These are phyloP conservation scores for Paramuricea clavata DNA, from an alignment of 92 coral and sea anemone genomes.

Conservation along the genomic window DNA sequence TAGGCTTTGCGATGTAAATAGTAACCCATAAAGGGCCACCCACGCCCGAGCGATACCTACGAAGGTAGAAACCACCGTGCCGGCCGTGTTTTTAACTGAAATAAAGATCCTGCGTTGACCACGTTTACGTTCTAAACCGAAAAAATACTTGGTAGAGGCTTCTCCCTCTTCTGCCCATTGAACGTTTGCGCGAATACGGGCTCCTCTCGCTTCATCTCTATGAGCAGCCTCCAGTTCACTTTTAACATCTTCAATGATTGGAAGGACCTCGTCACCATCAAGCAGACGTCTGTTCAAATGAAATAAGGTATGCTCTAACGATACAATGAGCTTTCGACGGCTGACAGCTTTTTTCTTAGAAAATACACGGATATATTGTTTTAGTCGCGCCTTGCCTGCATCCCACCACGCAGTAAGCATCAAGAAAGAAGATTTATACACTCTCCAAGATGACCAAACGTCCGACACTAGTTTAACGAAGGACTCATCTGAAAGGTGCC, in stretches of 20 bases:
- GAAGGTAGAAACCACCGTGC: not conserved
- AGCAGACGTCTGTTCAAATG: not conserved
- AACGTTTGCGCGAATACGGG: constrained; percentile 20
- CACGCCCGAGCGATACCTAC: not conserved
- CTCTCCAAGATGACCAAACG: constrained; percentile 51
- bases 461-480: not conserved
- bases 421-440: not conserved
- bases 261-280: not conserved
- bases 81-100: too few relatives aligned
- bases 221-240: not conserved
- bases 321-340: not conserved
- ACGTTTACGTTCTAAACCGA: not conserved
- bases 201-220: constrained; percentile 5
- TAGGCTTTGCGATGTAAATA: not conserved
- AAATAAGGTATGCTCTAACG: not conserved
- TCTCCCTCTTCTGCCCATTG: constrained; percentile 54
- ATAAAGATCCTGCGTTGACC: not conserved
- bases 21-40: too few relatives aligned
- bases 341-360: not conserved
- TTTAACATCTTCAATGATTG: not conserved
- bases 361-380: not conserved
- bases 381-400: constrained; percentile 52
- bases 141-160: constrained; percentile 16
- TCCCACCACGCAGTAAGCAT: constrained; percentile 69
- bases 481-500: constrained; percentile 32